Percentiles rank a stretch among this genome's conserved stretches.
Conservation (phyloP, 2,113 vertebrate species). For the Choloepus hoffmanni region DNA sequence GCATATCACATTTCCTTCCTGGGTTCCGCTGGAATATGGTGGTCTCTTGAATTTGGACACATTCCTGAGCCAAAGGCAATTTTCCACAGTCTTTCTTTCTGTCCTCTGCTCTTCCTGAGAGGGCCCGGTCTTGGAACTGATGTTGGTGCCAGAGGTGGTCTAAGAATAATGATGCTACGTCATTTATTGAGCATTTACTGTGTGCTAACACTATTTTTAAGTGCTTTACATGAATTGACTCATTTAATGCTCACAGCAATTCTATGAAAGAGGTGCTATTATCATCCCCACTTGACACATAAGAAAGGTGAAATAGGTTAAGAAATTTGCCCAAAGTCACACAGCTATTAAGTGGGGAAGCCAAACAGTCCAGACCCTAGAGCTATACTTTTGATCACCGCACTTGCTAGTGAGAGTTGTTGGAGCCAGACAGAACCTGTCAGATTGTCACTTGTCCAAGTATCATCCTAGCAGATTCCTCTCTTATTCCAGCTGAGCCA, state of each 20-base stretch:
- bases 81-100: neutral
- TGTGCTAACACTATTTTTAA: neutral
- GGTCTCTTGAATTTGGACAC: neutral
- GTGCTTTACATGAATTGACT: neutral
- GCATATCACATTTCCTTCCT: neutral
- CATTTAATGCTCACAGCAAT: neutral
- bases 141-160: constrained; percentile 61
- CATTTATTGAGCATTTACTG: neutral
- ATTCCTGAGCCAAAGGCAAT: neutral
- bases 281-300: neutral
- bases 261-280: neutral
- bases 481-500: neutral
- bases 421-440: neutral
- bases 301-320: neutral
- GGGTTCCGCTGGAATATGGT: neutral
- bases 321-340: neutral
- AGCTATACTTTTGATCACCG: neutral
- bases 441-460: neutral
- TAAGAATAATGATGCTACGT: neutral
- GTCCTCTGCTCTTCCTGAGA: neutral
- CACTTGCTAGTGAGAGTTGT: neutral
- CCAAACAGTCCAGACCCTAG: neutral
- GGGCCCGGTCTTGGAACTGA: neutral
- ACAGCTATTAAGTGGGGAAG: neutral
- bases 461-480: neutral